Evolutionary conservation across 2,113 vertebrate species (phyloP).

Genomic region (Pleuronectes platessa): DNA sequence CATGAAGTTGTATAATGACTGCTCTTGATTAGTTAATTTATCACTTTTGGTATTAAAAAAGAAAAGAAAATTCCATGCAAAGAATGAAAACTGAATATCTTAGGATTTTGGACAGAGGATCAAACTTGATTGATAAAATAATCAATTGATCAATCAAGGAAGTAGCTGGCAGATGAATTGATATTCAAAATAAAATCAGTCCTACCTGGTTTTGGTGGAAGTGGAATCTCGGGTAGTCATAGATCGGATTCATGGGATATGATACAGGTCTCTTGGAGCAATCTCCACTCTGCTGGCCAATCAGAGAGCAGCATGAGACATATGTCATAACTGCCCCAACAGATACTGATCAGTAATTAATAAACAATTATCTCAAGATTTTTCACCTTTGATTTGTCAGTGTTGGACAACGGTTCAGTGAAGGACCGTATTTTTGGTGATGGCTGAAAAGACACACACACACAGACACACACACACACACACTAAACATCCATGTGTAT

Average conservation of each 20-base stretch:
- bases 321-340: background rate
- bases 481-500: too few species aligned
- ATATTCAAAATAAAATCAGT: background rate
- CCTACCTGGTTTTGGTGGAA: background rate
- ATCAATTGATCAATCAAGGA: background rate
- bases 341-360: background rate
- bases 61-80: too few species aligned
- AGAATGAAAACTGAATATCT: background rate
- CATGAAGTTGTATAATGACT: too few species aligned
- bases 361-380: background rate
- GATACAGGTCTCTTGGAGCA: constrained; percentile 21
- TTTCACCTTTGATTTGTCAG: constrained; percentile 31
- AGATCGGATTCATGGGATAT: constrained; percentile 39
- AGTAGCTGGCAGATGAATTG: background rate
- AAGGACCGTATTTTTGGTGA: constrained; percentile 14
- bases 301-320: constrained; percentile 7
- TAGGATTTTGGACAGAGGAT: background rate
- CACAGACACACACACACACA: too few species aligned
- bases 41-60: too few species aligned
- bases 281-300: constrained; percentile 1
- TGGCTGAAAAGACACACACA: background rate
- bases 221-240: constrained; percentile 46
- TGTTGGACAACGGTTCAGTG: constrained; percentile 48
- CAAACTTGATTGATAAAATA: background rate
- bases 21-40: too few species aligned